Conservation (phyloP, 2,888 invertebrate genomes). For the Ectemnius lituratus region DNA sequence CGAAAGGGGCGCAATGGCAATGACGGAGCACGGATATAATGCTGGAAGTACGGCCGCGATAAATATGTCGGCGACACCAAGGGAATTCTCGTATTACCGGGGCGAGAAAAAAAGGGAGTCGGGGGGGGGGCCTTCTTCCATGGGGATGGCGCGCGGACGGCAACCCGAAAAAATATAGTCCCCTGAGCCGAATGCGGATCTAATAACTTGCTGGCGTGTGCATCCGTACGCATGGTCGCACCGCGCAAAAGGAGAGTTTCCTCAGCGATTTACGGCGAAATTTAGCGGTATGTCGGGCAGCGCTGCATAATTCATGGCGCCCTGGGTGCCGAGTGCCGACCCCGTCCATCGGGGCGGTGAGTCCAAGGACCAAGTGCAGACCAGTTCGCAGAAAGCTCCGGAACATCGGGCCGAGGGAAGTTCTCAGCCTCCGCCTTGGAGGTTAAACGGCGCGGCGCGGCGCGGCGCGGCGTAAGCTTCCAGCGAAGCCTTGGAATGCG, state of each 20-base stretch:
- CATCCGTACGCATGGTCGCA: constrained; percentile 6
- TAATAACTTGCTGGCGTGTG: constrained; percentile 53
- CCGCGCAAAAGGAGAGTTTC: constrained; percentile 50
- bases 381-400: constrained; percentile 50
- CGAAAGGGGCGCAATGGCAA: too few species aligned
- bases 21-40: too few species aligned
- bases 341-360: constrained; percentile 50
- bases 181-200: constrained; percentile 47
- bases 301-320: constrained; percentile 57
- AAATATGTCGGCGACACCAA: constrained; percentile 43
- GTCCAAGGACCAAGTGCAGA: constrained; percentile 38
- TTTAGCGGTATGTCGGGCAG: constrained; percentile 58
- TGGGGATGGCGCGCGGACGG: neutral
- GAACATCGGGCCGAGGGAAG: constrained; percentile 27
- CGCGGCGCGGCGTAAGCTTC: constrained; percentile 8
- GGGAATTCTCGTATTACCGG: constrained; percentile 50
- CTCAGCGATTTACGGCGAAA: constrained; percentile 56
- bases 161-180: constrained; percentile 46
- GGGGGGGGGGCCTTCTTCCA: constrained; percentile 3
- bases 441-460: constrained; percentile 11
- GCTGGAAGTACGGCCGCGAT: constrained; percentile 28
- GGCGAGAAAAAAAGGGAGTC: neutral
- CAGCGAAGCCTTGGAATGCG: neutral
- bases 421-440: constrained; percentile 28
- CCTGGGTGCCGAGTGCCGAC: constrained; percentile 55